Percentiles rank a stretch among this genome's conserved stretches.
phyloP scores from a whole-genome alignment of 2,113 vertebrate species.

The Phylloscopus whistleri region DNA sequence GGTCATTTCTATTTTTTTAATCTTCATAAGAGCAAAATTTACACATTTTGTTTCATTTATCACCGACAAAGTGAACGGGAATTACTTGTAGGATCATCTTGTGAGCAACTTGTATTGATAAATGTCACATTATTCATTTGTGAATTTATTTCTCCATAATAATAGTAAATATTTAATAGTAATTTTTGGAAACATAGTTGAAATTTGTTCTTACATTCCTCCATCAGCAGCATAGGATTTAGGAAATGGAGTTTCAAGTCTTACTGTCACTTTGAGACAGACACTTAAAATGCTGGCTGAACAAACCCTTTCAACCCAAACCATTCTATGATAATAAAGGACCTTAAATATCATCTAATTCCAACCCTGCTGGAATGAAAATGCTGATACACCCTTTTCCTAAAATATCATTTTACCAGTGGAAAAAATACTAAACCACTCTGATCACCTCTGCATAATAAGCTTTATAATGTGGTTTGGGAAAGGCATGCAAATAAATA shows the following conservation, averaged over 20 bases:
- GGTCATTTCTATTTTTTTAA: neutral
- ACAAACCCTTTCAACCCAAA: neutral
- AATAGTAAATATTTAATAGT: neutral
- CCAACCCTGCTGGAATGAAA: neutral
- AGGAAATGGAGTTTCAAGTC: neutral
- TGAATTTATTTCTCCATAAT: neutral
- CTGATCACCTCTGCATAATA: neutral
- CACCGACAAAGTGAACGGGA: neutral
- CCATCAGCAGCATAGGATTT: neutral
- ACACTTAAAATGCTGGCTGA: neutral
- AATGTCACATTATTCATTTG: neutral
- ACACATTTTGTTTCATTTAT: neutral
- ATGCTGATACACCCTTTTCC: neutral
- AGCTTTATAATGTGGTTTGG: neutral
- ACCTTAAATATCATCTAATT: neutral
- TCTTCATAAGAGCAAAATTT: neutral
- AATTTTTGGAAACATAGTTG: neutral
- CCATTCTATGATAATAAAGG: neutral
- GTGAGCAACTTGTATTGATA: neutral
- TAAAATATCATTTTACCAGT: neutral
- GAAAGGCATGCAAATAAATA: neutral
- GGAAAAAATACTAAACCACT: neutral
- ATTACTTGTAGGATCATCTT: neutral
- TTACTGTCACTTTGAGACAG: neutral
- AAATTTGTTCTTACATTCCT: neutral